Conservation (phyloP, 2,888 invertebrate genomes). For the Trichopria drosophilae region DNA sequence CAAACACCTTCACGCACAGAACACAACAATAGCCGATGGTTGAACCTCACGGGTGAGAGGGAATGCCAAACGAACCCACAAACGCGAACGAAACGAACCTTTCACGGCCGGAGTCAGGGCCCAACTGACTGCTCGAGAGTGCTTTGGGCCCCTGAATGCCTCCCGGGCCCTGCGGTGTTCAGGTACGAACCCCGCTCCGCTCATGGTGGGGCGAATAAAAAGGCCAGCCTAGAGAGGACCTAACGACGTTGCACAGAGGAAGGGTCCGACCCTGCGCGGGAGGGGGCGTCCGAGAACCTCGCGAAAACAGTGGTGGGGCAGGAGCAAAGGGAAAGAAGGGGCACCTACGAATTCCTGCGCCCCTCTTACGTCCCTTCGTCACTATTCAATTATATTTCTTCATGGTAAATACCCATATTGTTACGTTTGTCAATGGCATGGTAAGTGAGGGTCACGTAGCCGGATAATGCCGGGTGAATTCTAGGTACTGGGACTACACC, state of each 20-base stretch:
- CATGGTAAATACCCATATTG: constrained; percentile 59
- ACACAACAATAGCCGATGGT: too few relatives aligned
- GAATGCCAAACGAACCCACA: too few relatives aligned
- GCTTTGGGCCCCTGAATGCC: constrained; percentile 51
- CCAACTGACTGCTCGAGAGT: constrained; percentile 51
- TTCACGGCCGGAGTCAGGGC: constrained; percentile 55
- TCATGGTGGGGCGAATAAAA: constrained; percentile 50
- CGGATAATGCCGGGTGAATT: constrained; percentile 51
- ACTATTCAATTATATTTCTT: constrained; percentile 57
- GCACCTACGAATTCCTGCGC: constrained; percentile 34
- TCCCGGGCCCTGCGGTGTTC: constrained; percentile 49
- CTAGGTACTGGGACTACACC: constrained; percentile 18
- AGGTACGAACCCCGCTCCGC: constrained; percentile 34
- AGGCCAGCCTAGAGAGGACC: constrained; percentile 56
- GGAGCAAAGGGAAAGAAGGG: constrained; percentile 24
- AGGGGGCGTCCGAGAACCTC: constrained; percentile 38
- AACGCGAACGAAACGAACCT: constrained; percentile 43
- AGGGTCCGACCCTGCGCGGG: constrained; percentile 44
- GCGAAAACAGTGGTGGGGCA: too few relatives aligned
- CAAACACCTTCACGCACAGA: too few relatives aligned
- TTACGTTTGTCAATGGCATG: constrained; percentile 57
- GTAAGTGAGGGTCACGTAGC: constrained; percentile 56
- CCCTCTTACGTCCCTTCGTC: constrained; percentile 38
- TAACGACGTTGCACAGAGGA: constrained; percentile 51
- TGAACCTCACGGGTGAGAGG: too few relatives aligned